Percentiles rank a stretch among this genome's conserved stretches.
Evolutionary conservation across 2,888 invertebrate genomes (phyloP).

Genomic region (Tetropium fuscum): DNA sequence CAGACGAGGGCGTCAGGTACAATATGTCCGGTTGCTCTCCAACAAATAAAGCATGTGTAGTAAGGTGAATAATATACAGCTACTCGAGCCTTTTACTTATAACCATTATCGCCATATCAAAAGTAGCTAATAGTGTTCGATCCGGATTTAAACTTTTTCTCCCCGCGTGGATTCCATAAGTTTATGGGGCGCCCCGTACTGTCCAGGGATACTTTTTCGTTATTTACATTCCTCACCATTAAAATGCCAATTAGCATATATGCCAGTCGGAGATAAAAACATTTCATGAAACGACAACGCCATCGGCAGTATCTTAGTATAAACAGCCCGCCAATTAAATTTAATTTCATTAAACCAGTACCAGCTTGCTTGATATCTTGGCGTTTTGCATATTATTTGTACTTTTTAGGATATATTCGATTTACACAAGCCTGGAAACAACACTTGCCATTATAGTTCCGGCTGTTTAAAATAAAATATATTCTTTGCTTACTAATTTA

Average conservation of each 20-base stretch:
- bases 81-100: too few species aligned
- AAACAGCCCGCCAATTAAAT: constrained; percentile 55
- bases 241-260: constrained; percentile 55
- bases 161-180: background rate
- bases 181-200: constrained; percentile 15
- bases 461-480: too few species aligned
- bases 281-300: constrained; percentile 47
- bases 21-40: too few species aligned
- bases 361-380: constrained; percentile 43
- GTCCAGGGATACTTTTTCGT: constrained; percentile 5
- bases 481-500: too few species aligned
- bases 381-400: constrained; percentile 39
- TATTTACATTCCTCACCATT: constrained; percentile 30
- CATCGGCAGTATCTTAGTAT: constrained; percentile 44
- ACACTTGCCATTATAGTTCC: too few species aligned
- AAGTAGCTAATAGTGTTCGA: too few species aligned
- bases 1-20: too few species aligned
- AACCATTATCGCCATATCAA: too few species aligned
- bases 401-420: constrained; percentile 16
- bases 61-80: too few species aligned
- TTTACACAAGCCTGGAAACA: too few species aligned
- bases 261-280: constrained; percentile 52
- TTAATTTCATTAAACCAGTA: constrained; percentile 56
- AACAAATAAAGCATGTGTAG: too few species aligned
- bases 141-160: background rate